Evolutionary conservation across 2,797 vertebrate genomes (phyloP).

Genomic region (Denticeps clupeoides): DNA sequence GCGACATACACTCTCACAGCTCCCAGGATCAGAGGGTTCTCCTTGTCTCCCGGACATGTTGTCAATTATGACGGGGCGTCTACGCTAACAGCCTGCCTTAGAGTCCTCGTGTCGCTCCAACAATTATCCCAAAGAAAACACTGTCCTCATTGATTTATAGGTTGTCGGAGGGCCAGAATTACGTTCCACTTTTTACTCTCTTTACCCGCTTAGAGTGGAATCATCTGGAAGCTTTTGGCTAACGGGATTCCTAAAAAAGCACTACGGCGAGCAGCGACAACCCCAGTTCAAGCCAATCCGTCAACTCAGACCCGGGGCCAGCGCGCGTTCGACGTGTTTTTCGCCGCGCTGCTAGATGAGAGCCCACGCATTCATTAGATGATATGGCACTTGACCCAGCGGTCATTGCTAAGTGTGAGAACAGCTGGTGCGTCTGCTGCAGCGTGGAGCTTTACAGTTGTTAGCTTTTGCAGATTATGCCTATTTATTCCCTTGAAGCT

Average conservation of each 20-base stretch:
- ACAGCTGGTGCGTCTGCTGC: neutral
- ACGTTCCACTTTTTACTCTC: neutral
- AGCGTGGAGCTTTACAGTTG: too few relatives aligned
- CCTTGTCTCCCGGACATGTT: conserved; percentile 28
- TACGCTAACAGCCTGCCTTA: conserved; percentile 7
- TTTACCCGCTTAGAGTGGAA: neutral
- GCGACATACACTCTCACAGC: neutral
- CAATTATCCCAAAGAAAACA: conserved; percentile 28
- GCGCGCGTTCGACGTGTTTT: neutral
- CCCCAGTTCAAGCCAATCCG: conserved; percentile 16
- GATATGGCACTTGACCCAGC: neutral
- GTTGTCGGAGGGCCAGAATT: neutral
- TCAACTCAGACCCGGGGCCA: conserved; percentile 5
- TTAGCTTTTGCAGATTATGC: too few relatives aligned
- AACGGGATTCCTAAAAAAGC: conserved; percentile 19
- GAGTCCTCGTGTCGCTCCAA: conserved; percentile 13
- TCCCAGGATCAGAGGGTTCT: conserved; percentile 27
- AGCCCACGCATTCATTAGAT: neutral
- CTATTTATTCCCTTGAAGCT: too few relatives aligned
- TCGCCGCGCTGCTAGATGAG: neutral
- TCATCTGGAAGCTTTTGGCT: conserved; percentile 25
- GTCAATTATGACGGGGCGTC: conserved; percentile 24
- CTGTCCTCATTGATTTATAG: conserved; percentile 29
- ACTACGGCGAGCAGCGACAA: conserved; percentile 1
- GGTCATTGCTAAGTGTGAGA: neutral